Evolutionary conservation across 2,797 vertebrate genomes (phyloP).

Genomic region (Hafferia zeledoni): DNA sequence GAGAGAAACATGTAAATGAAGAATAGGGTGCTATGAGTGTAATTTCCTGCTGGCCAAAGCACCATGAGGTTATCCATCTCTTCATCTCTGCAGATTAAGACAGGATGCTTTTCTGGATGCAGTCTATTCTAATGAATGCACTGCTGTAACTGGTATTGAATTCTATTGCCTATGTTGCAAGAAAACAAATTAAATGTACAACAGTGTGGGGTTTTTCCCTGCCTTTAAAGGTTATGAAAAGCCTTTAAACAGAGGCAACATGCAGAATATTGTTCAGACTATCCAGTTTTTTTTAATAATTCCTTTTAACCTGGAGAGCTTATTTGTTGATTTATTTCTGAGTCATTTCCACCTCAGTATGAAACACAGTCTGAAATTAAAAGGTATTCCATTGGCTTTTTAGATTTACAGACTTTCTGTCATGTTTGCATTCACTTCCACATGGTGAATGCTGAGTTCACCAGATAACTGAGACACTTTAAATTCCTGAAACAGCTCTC

Average conservation of each 20-base stretch:
- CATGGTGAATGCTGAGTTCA: not conserved
- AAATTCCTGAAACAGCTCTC: not conserved
- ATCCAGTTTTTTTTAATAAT: not conserved
- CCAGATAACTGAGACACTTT: not conserved
- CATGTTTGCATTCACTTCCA: not conserved
- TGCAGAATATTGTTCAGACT: not conserved
- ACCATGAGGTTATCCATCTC: not conserved
- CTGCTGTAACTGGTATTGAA: not conserved
- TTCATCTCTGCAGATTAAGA: not conserved
- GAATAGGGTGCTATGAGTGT: not conserved
- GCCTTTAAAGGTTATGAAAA: not conserved
- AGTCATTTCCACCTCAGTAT: not conserved
- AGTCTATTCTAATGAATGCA: not conserved
- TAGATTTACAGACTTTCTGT: not conserved
- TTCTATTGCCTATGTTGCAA: not conserved
- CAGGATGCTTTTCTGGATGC: not conserved
- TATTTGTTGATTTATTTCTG: not conserved
- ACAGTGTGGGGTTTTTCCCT: not conserved
- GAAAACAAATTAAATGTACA: not conserved
- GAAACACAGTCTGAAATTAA: not conserved
- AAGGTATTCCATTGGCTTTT: not conserved
- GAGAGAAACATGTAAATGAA: not conserved
- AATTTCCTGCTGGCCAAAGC: not conserved
- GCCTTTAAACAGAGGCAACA: not conserved
- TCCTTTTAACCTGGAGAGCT: not conserved